Evolutionary conservation across 1,140 invertebrate species (phyloP).

Genomic region (Heliothis virescens): DNA sequence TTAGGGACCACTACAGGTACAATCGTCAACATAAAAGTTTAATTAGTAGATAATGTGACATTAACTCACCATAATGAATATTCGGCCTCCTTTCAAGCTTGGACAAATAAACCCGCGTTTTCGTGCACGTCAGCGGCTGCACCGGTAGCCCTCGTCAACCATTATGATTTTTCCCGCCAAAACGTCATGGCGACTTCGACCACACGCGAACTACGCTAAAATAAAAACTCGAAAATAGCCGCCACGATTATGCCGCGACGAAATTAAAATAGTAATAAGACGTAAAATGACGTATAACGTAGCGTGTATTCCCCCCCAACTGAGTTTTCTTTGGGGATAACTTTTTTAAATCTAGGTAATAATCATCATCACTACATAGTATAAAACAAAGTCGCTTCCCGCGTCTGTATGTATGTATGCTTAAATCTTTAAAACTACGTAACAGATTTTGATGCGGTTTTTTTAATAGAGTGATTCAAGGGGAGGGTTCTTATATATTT

Average conservation of each 20-base stretch:
- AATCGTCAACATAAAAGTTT: too few relatives aligned
- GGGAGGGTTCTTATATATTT: too few relatives aligned
- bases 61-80: constrained; percentile 39
- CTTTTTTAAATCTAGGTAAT: not conserved
- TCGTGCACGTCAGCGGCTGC: constrained; percentile 53
- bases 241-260: constrained; percentile 75
- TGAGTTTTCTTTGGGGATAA: constrained; percentile 57
- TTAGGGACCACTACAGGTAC: too few relatives aligned
- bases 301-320: constrained; percentile 65
- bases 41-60: too few relatives aligned
- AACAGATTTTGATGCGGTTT: too few relatives aligned
- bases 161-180: constrained; percentile 83
- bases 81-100: not conserved
- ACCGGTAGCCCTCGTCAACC: constrained; percentile 63
- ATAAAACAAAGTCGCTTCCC: too few relatives aligned
- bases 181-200: constrained; percentile 72
- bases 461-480: too few relatives aligned
- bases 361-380: too few relatives aligned
- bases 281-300: constrained; percentile 57
- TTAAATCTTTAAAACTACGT: too few relatives aligned
- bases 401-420: too few relatives aligned
- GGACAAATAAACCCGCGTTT: not conserved
- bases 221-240: constrained; percentile 84
- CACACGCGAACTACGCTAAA: constrained; percentile 85
- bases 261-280: constrained; percentile 82